A percentile compares a stretch with the other conserved stretches of the same genome.
Evolutionary conservation across 2,113 vertebrate species (phyloP).

Genomic region (Pollimyrus isidori): DNA sequence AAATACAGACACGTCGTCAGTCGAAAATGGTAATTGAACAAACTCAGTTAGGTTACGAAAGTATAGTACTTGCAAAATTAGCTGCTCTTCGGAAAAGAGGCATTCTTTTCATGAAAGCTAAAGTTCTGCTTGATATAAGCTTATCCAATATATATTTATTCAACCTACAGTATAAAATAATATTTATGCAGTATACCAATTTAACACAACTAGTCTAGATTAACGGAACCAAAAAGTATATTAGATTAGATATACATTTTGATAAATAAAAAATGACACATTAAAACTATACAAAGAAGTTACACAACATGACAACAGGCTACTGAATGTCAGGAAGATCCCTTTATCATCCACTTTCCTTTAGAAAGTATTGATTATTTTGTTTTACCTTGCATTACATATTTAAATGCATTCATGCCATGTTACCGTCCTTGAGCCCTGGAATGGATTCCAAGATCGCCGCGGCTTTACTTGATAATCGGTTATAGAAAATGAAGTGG

Average conservation of each 20-base stretch:
- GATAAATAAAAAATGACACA: neutral
- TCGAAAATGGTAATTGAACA: neutral
- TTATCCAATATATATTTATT: neutral
- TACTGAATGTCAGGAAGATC: neutral
- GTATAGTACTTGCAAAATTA: neutral
- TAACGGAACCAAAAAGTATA: neutral
- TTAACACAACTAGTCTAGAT: neutral
- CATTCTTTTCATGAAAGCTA: neutral
- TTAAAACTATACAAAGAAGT: neutral
- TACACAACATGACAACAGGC: neutral
- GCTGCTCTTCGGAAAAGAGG: neutral
- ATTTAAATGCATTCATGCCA: neutral
- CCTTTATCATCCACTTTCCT: neutral
- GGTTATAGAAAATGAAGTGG: neutral
- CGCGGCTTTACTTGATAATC: neutral
- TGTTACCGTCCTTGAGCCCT: neutral
- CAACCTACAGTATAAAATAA: neutral
- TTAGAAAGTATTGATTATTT: neutral
- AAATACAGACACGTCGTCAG: neutral
- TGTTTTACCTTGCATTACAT: neutral
- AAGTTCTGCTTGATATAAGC: neutral
- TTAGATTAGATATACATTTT: neutral
- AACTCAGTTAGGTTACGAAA: neutral
- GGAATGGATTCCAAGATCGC: neutral
- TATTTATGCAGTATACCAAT: neutral